phyloP scores from a whole-genome alignment of 2,113 vertebrate species.

The Pedionomus torquatus region DNA sequence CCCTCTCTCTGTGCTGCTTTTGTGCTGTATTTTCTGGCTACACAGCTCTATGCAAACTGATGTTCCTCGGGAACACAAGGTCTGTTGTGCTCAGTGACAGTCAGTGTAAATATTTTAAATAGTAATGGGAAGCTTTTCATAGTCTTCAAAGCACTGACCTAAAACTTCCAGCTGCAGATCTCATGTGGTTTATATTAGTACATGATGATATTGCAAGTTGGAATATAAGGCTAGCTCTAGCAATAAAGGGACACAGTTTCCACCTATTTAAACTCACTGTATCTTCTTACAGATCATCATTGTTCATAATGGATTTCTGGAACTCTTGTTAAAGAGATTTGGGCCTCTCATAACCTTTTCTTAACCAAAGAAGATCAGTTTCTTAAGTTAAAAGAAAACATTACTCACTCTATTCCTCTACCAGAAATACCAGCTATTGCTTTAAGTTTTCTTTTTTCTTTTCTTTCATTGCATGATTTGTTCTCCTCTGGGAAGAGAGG shows the following conservation, averaged over 20 bases:
- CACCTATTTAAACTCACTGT: not conserved
- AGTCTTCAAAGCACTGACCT: slow-evolving; percentile 54
- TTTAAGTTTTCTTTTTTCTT: not conserved
- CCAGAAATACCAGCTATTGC: not conserved
- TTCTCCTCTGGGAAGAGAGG: not conserved
- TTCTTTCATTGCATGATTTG: not conserved
- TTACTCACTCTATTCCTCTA: not conserved
- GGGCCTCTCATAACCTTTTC: not conserved
- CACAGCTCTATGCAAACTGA: not conserved
- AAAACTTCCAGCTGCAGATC: slow-evolving; percentile 20
- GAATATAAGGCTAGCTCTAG: not conserved
- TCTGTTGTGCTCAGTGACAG: not conserved
- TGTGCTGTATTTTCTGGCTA: not conserved
- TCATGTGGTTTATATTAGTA: slow-evolving; percentile 18
- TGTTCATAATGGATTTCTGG: not conserved
- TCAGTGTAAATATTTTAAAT: slow-evolving; percentile 37
- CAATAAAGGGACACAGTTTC: not conserved
- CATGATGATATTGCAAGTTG: not conserved
- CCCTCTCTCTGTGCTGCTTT: not conserved
- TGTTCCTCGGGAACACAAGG: not conserved
- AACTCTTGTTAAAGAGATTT: not conserved
- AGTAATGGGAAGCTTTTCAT: slow-evolving; percentile 41
- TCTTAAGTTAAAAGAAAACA: not conserved
- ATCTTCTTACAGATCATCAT: slow-evolving; percentile 16
- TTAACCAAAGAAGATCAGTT: not conserved